A percentile compares a stretch with the other conserved stretches of the same genome.
Evolutionary conservation across 2,888 invertebrate genomes (phyloP).

Genomic region (Calliphora vomitoria): DNA sequence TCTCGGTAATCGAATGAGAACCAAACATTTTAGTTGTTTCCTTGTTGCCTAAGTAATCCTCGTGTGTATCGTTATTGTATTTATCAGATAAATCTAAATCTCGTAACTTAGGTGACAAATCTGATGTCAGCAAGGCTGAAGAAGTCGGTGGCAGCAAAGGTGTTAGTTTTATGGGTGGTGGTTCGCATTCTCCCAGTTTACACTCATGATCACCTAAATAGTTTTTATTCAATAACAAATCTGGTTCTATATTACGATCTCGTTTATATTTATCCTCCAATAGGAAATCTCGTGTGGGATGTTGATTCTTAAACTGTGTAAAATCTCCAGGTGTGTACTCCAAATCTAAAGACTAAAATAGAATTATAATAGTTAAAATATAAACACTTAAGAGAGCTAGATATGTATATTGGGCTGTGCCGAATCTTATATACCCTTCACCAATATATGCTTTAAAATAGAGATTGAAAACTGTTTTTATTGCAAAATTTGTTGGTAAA

Average conservation of each 20-base stretch:
- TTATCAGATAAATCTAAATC: conserved; percentile 63
- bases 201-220: conserved; percentile 79
- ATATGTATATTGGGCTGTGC: too few species aligned
- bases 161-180: conserved; percentile 54
- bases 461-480: too few species aligned
- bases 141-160: conserved; percentile 67
- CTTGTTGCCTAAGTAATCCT: conserved; percentile 20
- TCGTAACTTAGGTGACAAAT: conserved; percentile 57
- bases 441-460: too few species aligned
- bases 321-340: conserved; percentile 86
- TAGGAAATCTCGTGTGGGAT: conserved; percentile 82
- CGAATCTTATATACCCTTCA: too few species aligned
- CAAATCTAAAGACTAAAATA: conserved; percentile 75
- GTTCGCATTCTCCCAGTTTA: conserved; percentile 64
- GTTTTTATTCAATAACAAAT: conserved; percentile 81
- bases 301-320: conserved; percentile 84
- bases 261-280: conserved; percentile 78
- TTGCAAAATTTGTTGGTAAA: too few species aligned
- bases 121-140: conserved; percentile 61
- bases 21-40: conserved; percentile 59
- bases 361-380: neutral
- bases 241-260: conserved; percentile 77
- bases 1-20: conserved; percentile 81
- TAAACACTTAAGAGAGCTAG: neutral
- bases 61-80: conserved; percentile 58